Base-by-base conservation (phyloP, 2,113 vertebrate species). In the Clarias gariepinus region DNA sequence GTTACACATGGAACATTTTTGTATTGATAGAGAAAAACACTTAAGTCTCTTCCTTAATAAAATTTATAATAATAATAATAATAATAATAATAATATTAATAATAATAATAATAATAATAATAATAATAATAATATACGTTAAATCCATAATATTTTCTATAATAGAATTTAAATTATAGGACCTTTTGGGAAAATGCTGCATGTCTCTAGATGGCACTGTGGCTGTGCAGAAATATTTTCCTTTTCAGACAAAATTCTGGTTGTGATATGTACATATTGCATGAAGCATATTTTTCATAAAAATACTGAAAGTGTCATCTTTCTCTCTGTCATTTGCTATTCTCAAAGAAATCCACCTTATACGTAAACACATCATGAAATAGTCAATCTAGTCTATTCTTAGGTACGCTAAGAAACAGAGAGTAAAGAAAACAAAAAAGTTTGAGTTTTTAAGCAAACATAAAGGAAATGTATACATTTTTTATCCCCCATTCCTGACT, bases 141-240 rank as follows among this genome's bases (percentile, higher is more conserved):
- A 76, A 52, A 76, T 74, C 33, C 69, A 12, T 74, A 47, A 7
- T 60, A 16, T 15, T 60, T 71, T 47, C 7, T 3, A 18, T 52
- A 76, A 53, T 6, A 76, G 25, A 3, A 16, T n/a, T 53, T 57
- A 57, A 47, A 57, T 78, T 1, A 57, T 53, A 66, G 41, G 55
- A 55, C 73, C n/a, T 63, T 47, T 30, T 60, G 73, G 74, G 61
- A 52, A 63, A 53, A 19, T 79, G 76, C 47, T 41, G 30, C 33
- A 25, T 23, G 41, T 25, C 60, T 69, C 77, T 73, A 86, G 85
- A 57, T 81, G 78, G 79, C 66, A 81, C 66, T 81, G 47, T 15
- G 3, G 36, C 61, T 28, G 61, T 82, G 81, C 36, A 64, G 61
- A 82, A 66, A 82, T 21, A 64, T 41, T 30, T 76, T 30, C 28